Percentiles rank a stretch among this genome's conserved stretches.
phyloP scores from a whole-genome alignment of 2,888 invertebrate genomes.

The Cephus spinipes region DNA sequence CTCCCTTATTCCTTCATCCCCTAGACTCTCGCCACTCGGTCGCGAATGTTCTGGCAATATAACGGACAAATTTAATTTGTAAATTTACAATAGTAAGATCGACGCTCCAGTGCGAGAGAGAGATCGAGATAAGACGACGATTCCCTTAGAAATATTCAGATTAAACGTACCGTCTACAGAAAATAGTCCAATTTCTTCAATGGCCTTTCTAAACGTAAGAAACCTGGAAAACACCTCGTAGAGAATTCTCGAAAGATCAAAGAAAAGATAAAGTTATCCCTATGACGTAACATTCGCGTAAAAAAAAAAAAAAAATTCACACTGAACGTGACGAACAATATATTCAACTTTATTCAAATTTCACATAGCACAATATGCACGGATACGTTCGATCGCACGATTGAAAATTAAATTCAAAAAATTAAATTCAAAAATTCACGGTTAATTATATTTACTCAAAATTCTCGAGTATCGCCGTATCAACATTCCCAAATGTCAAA shows the following conservation, averaged over 20 bases:
- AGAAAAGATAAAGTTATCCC: not conserved
- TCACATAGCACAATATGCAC: too few relatives aligned
- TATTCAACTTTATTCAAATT: too few relatives aligned
- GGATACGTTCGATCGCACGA: too few relatives aligned
- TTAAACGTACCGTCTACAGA: not conserved
- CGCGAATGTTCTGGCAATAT: conserved; percentile 27
- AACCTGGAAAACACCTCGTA: not conserved
- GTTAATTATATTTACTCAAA: not conserved
- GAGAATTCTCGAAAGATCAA: not conserved
- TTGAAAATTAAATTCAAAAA: too few relatives aligned
- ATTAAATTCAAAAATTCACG: not conserved
- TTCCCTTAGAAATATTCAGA: not conserved
- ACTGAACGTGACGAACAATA: too few relatives aligned
- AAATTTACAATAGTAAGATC: conserved; percentile 38
- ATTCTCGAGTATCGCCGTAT: not conserved
- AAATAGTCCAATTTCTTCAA: not conserved
- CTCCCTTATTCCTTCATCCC: conserved; percentile 1
- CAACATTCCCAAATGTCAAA: not conserved
- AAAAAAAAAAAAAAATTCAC: too few relatives aligned
- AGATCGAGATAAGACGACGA: not conserved
- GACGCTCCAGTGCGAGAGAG: not conserved
- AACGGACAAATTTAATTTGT: conserved; percentile 43
- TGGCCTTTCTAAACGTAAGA: not conserved
- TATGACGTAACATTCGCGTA: not conserved
- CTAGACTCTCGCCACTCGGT: not conserved